Percentiles rank a stretch among this genome's conserved stretches.
Evolutionary conservation across 2,113 vertebrate species (phyloP).

Genomic region (Gymnarchus niloticus): DNA sequence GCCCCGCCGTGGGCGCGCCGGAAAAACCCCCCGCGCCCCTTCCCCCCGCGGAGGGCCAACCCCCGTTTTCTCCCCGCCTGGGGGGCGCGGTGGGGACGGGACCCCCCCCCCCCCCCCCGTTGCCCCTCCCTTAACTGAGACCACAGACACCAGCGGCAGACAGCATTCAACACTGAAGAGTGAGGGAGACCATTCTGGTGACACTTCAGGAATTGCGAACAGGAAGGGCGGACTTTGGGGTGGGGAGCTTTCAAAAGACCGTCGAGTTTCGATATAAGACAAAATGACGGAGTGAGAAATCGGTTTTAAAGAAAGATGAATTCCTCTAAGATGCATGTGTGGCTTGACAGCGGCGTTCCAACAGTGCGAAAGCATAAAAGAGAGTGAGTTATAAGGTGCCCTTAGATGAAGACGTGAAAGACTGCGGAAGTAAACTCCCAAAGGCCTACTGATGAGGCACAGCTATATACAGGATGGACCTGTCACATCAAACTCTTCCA

Average conservation of each 20-base stretch:
- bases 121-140: no score
- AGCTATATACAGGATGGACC: background rate
- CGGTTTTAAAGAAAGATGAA: background rate
- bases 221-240: background rate
- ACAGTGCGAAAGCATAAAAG: background rate
- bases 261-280: background rate
- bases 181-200: background rate
- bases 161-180: background rate
- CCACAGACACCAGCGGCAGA: background rate
- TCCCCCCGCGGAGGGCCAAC: no score
- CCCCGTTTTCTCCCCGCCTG: no score
- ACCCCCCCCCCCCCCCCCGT: no score
- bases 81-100: no score
- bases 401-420: background rate
- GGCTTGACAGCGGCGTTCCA: background rate
- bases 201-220: no score
- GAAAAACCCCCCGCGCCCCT: no score
- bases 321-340: background rate
- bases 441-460: background rate
- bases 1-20: no score
- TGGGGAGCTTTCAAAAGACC: background rate
- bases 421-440: background rate
- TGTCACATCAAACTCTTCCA: background rate
- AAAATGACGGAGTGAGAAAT: background rate
- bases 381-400: background rate